Evolutionary conservation across 2,113 vertebrate genomes (phyloP), one percentile per base, ranked within the genome.

Genomic region (Peromyscus leucopus): DNA sequence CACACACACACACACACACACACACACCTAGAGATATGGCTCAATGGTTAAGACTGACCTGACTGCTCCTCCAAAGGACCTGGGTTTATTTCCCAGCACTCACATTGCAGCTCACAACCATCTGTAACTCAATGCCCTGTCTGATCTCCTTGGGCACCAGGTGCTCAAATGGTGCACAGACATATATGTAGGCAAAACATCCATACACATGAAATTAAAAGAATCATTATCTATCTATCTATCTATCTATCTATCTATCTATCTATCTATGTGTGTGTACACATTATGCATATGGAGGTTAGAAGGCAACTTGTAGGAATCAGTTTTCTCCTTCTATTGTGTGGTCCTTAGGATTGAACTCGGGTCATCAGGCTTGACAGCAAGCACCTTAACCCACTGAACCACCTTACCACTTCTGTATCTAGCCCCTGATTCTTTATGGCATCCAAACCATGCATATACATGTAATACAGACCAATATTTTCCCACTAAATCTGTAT

Each of bases 351-450:
- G 48, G 33, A 12, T 31, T 67, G 42, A 67, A 33, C 84, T 86
- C 28, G 39, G 28, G 61, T 67, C n/a, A 33, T 86, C 28, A 86
- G 28, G 8, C 28, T 48, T 46, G 24, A 61, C 31, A 71, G 85
- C 22, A 74, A 74, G 36, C 48, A 39, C 36, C 15, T 57, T 59
- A 36, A 21, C 26, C 21, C 7, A 57, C 24, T 31, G 51, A 59
- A 36, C 48, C 33, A 89, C 13, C 10, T 72, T 21, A 28, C 6
- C 12, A 59, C 36, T 28, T 4, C 90, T 92, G 10, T 28, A 7
- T 36, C 33, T 2, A 39, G 33, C 4, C 4, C 89, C 94, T 74
- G 87, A 72, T 94, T 95, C 55, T 95, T 98, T 93, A 48, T 57
- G 90, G 90, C 42, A 39, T 57, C 85, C 84, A 90, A 86, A 8